Base-by-base conservation (phyloP, 2,113 vertebrate species). In the Carollia perspicillata region DNA sequence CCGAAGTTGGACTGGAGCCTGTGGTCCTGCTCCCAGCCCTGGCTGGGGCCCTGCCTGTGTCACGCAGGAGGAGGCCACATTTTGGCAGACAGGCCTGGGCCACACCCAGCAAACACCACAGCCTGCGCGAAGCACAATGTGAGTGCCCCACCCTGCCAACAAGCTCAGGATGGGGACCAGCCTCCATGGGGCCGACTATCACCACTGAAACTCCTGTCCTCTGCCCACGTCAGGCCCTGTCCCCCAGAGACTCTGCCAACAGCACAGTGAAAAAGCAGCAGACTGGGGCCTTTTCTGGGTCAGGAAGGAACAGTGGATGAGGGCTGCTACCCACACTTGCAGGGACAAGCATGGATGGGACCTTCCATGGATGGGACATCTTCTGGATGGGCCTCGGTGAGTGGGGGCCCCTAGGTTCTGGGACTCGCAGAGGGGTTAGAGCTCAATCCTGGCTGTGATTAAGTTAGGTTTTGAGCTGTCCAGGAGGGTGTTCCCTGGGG, bases 191-290 rank as follows among this genome's bases (percentile, higher is more conserved):
- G 58, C 26, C 58, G 28, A 47, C 10, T 26, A 58, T 63, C 18
- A 12, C 17, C 26, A 26, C 14, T 6, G 20, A 86, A 44, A 42
- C 40, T 30, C 53, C 9, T 4, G 0, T 55, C 33, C 14, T 63
- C 12, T 47, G 23, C 79, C n/a, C 16, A 17, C n/a, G 5, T 40
- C 55, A 68, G 37, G 10, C 28, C 23, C 33, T 22, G 18, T 20
- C 3, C 6, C 3, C 35, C 6, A 8, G 2, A 33, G n/a, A 4
- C 18, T n/a, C n/a, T 58, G 12, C 14, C 5, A 26, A 47, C 3
- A 28, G 55, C 68, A 58, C 10, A 28, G 20, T 22, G 30, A 30
- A 10, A 5, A 68, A 14, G 30, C 63, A 72, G 37, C 28, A 49
- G 84, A 5, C 10, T 5, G 6, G 23, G 6, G 35, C 6, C 74